Conservation (phyloP, 2,113 vertebrate genomes). For the Myrmecophaga tridactyla region DNA sequence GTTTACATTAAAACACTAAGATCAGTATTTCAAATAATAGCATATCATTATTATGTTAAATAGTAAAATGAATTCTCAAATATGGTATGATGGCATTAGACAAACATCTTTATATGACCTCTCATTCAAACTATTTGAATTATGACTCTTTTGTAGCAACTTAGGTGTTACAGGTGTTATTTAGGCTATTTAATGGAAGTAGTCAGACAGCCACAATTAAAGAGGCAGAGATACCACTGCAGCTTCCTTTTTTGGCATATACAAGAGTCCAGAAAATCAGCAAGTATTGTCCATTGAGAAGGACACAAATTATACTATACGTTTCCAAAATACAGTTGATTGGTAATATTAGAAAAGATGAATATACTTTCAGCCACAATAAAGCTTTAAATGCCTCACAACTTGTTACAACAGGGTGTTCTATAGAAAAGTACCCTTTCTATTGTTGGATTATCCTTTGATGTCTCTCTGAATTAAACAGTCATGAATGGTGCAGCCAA, state of each 20-base stretch:
- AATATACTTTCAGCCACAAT: background rate
- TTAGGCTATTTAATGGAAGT: slow-evolving; percentile 48
- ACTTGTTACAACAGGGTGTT: background rate
- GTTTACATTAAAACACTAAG: background rate
- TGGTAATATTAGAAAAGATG: slow-evolving; percentile 12
- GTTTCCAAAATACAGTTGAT: slow-evolving; percentile 54
- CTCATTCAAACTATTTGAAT: background rate
- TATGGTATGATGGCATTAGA: slow-evolving; percentile 38
- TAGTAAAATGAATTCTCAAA: background rate
- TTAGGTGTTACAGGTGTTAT: background rate
- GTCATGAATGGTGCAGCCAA: background rate
- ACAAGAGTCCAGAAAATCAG: slow-evolving; percentile 50
- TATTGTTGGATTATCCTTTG: slow-evolving; percentile 42
- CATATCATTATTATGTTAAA: background rate
- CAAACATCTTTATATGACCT: background rate
- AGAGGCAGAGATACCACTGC: background rate
- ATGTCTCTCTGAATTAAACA: slow-evolving; percentile 32
- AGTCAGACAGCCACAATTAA: slow-evolving; percentile 48
- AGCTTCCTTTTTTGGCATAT: slow-evolving; percentile 43
- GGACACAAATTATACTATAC: background rate
- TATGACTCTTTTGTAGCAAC: background rate
- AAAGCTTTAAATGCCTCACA: slow-evolving; percentile 35
- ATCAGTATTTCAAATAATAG: background rate
- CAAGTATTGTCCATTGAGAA: slow-evolving; percentile 31
- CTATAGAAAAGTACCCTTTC: background rate